Conservation (phyloP, 2,797 vertebrate species). For the Chromis chromis region DNA sequence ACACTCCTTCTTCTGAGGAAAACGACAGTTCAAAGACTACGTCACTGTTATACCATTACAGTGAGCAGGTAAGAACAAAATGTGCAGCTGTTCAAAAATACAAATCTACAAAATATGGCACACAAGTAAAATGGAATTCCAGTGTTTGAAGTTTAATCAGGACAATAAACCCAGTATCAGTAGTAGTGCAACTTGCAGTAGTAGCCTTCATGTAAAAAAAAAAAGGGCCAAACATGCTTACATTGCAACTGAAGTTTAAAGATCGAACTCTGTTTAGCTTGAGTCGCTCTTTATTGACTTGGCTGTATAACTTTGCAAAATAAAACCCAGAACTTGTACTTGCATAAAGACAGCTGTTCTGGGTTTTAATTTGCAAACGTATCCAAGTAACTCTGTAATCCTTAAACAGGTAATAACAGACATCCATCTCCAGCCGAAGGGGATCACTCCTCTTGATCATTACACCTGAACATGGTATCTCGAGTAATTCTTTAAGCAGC, state of each 20-base stretch:
- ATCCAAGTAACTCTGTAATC: background rate
- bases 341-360: background rate
- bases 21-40: background rate
- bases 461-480: background rate
- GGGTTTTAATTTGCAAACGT: conserved; percentile 26
- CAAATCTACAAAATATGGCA: background rate
- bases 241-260: conserved; percentile 30
- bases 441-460: background rate
- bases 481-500: background rate
- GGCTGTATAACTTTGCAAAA: background rate
- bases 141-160: conserved; percentile 76
- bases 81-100: background rate
- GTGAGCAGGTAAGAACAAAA: background rate
- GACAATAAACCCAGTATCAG: conserved; percentile 54
- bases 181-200: conserved; percentile 69
- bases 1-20: background rate
- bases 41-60: background rate
- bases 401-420: conserved; percentile 5
- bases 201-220: conserved; percentile 48
- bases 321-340: conserved; percentile 20
- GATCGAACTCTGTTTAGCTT: conserved; percentile 11
- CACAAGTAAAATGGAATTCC: conserved; percentile 47
- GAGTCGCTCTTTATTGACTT: background rate
- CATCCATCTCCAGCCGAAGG: conserved; percentile 4
- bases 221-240: conserved; percentile 34